A percentile compares a stretch with the other conserved stretches of the same genome.
phyloP scores from a whole-genome alignment of 2,888 invertebrate genomes.

The Argyra leucocephala region DNA sequence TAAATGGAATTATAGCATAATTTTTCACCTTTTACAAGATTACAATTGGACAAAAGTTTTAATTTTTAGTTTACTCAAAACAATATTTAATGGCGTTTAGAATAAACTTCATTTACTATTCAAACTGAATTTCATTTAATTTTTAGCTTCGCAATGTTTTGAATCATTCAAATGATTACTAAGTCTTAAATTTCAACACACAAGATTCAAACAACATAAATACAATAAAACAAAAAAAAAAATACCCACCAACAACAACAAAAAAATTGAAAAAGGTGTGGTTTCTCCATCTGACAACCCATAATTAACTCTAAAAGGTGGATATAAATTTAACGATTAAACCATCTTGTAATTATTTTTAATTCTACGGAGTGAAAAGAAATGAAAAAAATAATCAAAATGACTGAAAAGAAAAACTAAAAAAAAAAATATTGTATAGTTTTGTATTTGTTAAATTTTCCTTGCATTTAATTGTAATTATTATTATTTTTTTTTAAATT shows the following conservation, averaged over 20 bases:
- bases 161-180: constrained; percentile 6
- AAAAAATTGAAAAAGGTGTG: constrained; percentile 2
- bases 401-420: not conserved
- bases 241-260: not conserved
- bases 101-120: no score
- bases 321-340: constrained; percentile 13
- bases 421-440: no score
- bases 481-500: no score
- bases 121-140: not conserved
- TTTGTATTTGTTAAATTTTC: no score
- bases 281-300: constrained; percentile 11
- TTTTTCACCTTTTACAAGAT: no score
- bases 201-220: not conserved
- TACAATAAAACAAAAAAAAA: no score
- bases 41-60: no score
- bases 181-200: constrained; percentile 4
- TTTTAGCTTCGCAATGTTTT: not conserved
- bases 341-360: constrained; percentile 12
- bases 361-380: not conserved
- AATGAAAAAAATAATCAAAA: not conserved
- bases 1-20: no score
- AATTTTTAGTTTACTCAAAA: no score
- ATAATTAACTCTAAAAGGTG: constrained; percentile 13
- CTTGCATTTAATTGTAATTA: no score
- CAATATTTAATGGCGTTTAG: no score